A percentile compares a stretch with the other conserved stretches of the same genome.
These are phyloP conservation scores for Chrysolina americana DNA, from an alignment of 2,888 invertebrate species.

Conservation along the genomic window DNA sequence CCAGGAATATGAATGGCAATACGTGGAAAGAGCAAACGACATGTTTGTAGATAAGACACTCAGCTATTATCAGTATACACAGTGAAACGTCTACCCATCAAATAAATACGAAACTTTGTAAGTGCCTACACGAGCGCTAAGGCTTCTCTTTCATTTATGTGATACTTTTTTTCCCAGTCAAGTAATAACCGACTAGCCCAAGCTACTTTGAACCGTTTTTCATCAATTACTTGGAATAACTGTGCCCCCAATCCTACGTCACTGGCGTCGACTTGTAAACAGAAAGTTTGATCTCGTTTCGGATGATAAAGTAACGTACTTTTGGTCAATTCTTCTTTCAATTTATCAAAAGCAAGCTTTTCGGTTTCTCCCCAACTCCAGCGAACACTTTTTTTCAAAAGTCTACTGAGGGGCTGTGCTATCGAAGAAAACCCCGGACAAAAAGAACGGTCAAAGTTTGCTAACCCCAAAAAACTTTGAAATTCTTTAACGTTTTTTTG, in stretches of 20 bases:
- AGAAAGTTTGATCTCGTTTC: constrained; percentile 25
- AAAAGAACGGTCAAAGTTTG: constrained; percentile 47
- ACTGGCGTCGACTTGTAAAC: constrained; percentile 43
- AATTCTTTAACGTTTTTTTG: constrained; percentile 56
- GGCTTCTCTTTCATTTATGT: constrained; percentile 43
- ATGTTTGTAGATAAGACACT: constrained; percentile 42
- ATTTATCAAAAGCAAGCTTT: background rate
- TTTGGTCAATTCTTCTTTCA: constrained; percentile 31
- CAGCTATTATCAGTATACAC: constrained; percentile 46
- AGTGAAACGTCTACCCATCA: constrained; percentile 42
- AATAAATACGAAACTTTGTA: constrained; percentile 38
- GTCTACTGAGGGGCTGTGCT: constrained; percentile 32
- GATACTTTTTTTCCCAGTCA: constrained; percentile 39
- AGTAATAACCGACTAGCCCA: constrained; percentile 29
- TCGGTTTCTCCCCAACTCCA: background rate
- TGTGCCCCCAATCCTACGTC: constrained; percentile 44
- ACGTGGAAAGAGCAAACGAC: constrained; percentile 42
- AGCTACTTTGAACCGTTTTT: no score
- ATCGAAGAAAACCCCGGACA: constrained; percentile 46
- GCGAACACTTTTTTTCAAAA: background rate
- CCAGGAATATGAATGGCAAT: constrained; percentile 23
- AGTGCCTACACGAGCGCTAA: constrained; percentile 44
- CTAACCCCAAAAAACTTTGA: constrained; percentile 54
- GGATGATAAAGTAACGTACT: constrained; percentile 35
- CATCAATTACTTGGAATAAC: constrained; percentile 40